Conservation (phyloP, 2,797 vertebrate genomes). For the Coluber constrictor region DNA sequence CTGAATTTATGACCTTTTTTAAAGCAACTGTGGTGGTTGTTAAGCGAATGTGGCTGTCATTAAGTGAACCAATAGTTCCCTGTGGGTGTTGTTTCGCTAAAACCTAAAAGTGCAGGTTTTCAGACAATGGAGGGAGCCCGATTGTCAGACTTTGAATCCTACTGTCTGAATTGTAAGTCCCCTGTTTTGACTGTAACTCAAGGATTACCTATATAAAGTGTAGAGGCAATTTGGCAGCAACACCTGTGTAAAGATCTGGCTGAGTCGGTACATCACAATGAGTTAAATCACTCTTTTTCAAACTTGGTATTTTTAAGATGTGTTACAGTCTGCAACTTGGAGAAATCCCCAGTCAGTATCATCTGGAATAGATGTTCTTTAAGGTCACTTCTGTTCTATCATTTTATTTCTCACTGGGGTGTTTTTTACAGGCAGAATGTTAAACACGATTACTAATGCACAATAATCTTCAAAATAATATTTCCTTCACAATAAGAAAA, state of each 20-base stretch:
- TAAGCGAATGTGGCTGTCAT: background rate
- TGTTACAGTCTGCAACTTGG: background rate
- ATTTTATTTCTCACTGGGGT: background rate
- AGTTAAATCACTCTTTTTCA: background rate
- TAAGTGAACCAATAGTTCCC: background rate
- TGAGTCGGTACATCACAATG: background rate
- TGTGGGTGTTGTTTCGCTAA: background rate
- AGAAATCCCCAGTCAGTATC: background rate
- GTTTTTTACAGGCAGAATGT: background rate
- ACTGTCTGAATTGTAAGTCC: background rate
- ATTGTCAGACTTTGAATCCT: background rate
- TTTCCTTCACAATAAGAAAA: background rate
- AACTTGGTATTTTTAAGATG: background rate
- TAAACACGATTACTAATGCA: background rate
- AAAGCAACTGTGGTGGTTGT: background rate
- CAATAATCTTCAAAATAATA: background rate
- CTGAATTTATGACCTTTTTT: background rate
- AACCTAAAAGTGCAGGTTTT: background rate
- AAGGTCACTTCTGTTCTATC: background rate
- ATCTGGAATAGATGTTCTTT: background rate
- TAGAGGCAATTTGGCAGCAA: background rate
- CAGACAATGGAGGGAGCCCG: background rate
- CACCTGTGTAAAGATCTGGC: background rate
- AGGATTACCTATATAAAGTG: background rate
- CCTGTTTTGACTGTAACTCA: background rate